Conservation (phyloP, 2,888 invertebrate genomes). For the Alitta virens region DNA sequence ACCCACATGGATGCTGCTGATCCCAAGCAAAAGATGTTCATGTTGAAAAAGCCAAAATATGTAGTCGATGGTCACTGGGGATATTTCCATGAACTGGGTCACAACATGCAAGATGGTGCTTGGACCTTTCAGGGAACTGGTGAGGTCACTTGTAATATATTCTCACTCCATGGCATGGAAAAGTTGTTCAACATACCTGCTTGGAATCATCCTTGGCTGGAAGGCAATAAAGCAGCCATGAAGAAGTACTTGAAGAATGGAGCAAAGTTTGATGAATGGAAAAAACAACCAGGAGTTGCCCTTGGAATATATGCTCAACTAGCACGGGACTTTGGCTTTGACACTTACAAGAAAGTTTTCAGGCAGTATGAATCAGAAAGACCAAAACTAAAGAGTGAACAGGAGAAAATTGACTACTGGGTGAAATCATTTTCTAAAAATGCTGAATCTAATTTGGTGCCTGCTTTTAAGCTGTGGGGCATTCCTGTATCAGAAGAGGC, state of each 20-base stretch:
- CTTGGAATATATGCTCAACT: conserved; percentile 32
- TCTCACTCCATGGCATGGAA: conserved; percentile 34
- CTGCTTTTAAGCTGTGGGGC: conserved; percentile 32
- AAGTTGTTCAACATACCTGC: conserved; percentile 17
- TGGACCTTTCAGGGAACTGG: conserved; percentile 32
- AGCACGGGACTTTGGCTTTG: conserved; percentile 30
- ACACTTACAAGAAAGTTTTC: conserved; percentile 29
- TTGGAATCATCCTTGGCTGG: conserved; percentile 30
- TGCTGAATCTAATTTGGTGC: conserved; percentile 24
- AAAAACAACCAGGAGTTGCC: conserved; percentile 24
- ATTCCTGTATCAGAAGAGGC: conserved; percentile 21
- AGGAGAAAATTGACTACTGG: conserved; percentile 33
- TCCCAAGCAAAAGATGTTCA: conserved; percentile 18
- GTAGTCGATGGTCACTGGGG: conserved; percentile 31
- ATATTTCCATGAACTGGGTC: conserved; percentile 37
- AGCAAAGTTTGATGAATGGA: conserved; percentile 27
- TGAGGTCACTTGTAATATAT: conserved; percentile 36
- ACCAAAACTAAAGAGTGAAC: conserved; percentile 15
- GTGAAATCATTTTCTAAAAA: conserved; percentile 28
- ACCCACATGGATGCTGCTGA: conserved; percentile 29
- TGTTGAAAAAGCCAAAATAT: conserved; percentile 20
- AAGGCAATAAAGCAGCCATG: not conserved
- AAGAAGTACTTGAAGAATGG: conserved; percentile 27
- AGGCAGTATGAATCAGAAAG: conserved; percentile 21
- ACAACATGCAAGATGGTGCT: conserved; percentile 33